phyloP scores from a whole-genome alignment of 2,888 invertebrate species.

The Tipula vernalis region DNA sequence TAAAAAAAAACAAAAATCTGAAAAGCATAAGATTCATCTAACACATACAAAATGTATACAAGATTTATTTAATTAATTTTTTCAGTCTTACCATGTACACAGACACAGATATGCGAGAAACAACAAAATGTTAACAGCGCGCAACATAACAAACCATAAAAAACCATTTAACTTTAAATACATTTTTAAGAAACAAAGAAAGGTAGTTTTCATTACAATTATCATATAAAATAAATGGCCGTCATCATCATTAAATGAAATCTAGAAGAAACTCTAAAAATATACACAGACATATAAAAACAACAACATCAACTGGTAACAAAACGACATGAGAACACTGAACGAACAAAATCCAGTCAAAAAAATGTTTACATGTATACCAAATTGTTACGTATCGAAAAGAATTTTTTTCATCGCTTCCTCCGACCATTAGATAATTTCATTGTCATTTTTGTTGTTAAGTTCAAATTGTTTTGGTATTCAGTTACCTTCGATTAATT shows the following conservation, averaged over 20 bases:
- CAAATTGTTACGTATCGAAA: neutral
- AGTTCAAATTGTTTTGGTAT: neutral
- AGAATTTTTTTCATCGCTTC: neutral
- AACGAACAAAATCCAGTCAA: neutral
- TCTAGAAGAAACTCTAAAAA: neutral
- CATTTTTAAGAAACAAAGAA: conserved; percentile 8
- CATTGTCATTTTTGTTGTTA: neutral
- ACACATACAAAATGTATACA: neutral
- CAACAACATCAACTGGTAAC: neutral
- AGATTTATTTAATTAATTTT: neutral
- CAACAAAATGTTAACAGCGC: neutral
- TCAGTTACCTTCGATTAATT: neutral
- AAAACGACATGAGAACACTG: neutral
- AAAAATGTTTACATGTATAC: neutral
- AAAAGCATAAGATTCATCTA: neutral
- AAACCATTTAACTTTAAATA: conserved; percentile 4
- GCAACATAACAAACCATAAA: neutral
- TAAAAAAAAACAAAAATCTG: neutral
- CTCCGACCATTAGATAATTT: neutral
- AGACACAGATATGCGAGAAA: neutral
- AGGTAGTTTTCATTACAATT: conserved; percentile 9
- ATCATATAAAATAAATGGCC: conserved; percentile 11
- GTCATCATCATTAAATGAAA: conserved; percentile 10
- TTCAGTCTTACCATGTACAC: neutral
- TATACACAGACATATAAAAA: neutral